These are phyloP conservation scores for Lordiphosa mommai DNA, from an alignment of 1,140 invertebrate genomes.

Conservation along the genomic window DNA sequence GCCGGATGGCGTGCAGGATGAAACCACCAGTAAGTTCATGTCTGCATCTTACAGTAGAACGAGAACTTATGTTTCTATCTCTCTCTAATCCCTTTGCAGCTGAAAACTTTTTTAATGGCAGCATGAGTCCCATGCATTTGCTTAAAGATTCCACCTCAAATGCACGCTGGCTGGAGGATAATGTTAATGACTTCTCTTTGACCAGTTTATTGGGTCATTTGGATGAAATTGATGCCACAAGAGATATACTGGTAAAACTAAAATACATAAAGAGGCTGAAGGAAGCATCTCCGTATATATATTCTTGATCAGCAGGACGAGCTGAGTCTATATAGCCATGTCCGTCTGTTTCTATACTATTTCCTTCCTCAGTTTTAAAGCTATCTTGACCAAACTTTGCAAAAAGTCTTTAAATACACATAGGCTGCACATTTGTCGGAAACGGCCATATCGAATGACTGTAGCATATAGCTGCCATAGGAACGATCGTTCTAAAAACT, in stretches of 20 bases:
- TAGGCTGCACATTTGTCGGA: no score
- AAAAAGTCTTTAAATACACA: no score
- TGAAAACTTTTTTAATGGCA: conserved; percentile 75
- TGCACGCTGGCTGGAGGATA: conserved; percentile 86
- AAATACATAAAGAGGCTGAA: no score
- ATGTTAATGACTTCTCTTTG: conserved; percentile 90
- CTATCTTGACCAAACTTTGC: no score
- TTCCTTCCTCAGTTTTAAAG: no score
- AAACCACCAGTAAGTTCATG: conserved; percentile 50
- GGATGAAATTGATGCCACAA: conserved; percentile 81
- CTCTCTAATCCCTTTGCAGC: conserved; percentile 13
- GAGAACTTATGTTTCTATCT: neutral
- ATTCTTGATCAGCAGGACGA: no score
- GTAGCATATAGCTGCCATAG: no score
- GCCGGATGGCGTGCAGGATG: conserved; percentile 51
- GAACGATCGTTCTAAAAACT: no score
- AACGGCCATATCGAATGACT: no score
- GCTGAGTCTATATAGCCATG: no score
- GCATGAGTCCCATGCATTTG: conserved; percentile 87
- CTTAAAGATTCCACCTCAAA: conserved; percentile 83
- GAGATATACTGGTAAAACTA: conserved; percentile 61
- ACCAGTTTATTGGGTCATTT: conserved; percentile 90
- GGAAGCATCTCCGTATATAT: no score
- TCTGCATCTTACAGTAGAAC: neutral
- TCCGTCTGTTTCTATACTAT: no score